Conservation (phyloP, 2,797 vertebrate species). For the Pseudotriccus pelzelni region DNA sequence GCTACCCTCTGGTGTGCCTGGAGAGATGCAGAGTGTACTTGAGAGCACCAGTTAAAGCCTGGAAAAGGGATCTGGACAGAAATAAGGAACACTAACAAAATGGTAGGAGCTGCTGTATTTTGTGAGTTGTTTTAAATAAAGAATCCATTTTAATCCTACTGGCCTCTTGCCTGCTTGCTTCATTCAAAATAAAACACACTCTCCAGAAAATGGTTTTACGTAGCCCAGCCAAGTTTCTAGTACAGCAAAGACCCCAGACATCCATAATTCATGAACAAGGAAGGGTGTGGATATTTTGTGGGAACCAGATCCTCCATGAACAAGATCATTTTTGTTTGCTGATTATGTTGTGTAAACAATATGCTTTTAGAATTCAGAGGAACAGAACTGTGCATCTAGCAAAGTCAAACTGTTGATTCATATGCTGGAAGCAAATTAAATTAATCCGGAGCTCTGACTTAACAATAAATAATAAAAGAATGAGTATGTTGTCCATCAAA, state of each 20-base stretch:
- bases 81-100: not conserved
- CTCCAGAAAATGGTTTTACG: slow-evolving; percentile 48
- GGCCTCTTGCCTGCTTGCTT: slow-evolving; percentile 56
- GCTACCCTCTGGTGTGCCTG: not conserved
- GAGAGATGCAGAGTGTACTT: not conserved
- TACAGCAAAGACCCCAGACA: slow-evolving; percentile 38
- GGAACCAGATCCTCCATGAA: slow-evolving; percentile 31
- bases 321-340: slow-evolving; percentile 62
- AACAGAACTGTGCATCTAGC: slow-evolving; percentile 1
- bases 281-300: slow-evolving; percentile 63
- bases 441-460: not conserved
- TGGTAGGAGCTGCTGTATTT: slow-evolving; percentile 31
- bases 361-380: slow-evolving; percentile 39
- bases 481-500: not conserved
- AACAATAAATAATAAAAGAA: not conserved
- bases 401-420: slow-evolving; percentile 2
- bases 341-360: slow-evolving; percentile 50
- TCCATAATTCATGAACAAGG: slow-evolving; percentile 63
- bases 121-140: slow-evolving; percentile 60
- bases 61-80: not conserved
- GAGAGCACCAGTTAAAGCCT: not conserved
- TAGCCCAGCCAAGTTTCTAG: slow-evolving; percentile 63
- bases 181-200: slow-evolving; percentile 56
- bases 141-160: slow-evolving; percentile 58
- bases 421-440: not conserved